A percentile compares a stretch with the other conserved stretches of the same genome.
phyloP scores from a whole-genome alignment of 2,797 vertebrate species.

The Manis crassicaudata region DNA sequence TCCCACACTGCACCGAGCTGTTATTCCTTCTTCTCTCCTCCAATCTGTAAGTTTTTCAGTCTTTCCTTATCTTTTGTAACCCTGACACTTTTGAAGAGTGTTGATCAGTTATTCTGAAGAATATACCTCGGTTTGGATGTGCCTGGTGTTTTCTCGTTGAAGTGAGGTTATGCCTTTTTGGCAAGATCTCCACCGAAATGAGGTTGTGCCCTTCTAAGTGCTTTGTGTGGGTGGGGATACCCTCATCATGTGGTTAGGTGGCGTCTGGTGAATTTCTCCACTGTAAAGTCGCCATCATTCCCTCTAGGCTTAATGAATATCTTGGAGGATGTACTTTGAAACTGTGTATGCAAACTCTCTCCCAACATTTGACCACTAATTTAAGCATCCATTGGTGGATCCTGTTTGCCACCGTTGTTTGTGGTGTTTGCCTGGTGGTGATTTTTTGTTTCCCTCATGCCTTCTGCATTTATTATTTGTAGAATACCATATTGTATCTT shows the following conservation, averaged over 20 bases:
- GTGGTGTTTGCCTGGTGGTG: not conserved
- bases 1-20: not conserved
- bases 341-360: constrained; percentile 13
- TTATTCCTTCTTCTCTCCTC: not conserved
- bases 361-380: constrained; percentile 27
- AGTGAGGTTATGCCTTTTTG: not conserved
- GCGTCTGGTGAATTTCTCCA: not conserved
- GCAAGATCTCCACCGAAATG: not conserved
- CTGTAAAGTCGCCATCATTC: not conserved
- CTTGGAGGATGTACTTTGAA: constrained; percentile 36
- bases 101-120: constrained; percentile 22
- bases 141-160: constrained; percentile 17
- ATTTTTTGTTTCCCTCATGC: not conserved
- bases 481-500: not conserved
- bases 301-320: constrained; percentile 51
- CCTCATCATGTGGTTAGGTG: not conserved
- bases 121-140: not conserved
- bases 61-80: not conserved
- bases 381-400: constrained; percentile 43
- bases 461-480: constrained; percentile 5
- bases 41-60: not conserved
- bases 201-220: not conserved
- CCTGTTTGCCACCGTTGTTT: constrained; percentile 41
- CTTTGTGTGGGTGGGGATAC: not conserved
- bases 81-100: constrained; percentile 34